Base-by-base conservation (phyloP, 2,888 invertebrate species). In the Cheilosia soror region DNA sequence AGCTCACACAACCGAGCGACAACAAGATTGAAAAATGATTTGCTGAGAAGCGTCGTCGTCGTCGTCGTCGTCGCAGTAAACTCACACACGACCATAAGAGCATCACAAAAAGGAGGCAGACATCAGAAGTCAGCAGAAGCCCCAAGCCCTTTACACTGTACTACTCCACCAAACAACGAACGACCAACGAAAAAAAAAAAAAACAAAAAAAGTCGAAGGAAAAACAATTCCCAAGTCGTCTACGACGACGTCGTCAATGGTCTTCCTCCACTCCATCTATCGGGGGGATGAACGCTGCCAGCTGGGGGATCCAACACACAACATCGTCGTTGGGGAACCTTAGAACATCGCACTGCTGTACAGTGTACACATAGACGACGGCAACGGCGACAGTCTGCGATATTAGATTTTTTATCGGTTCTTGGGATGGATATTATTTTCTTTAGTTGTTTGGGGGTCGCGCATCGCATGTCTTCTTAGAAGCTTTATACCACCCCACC, bases 11-110 rank as follows among this genome's bases (percentile, higher is more conserved):
- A 75, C 84, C 68, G 60, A 57, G 62, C 68, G 53, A 73, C 72
- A 73, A 68, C 72, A 86, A 86, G 73, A 86, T 86, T 86, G 85
- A 81, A 86, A 81, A 86, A 86, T 86, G 85, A 86, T 86, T 86
- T 86, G 72, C 57, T 58, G 73, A 75, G 83, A 69, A 79, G 73
- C 73, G 68, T 49, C 78, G 82, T 51, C 73, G 76, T 37, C 62
- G 31, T 75, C 49, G 65, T 65, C 29, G 71, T 57, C 37, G 60
- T 51, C 55, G 66, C 49, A 73, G 78, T 79, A 84, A 84, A 66
- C 84, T 71, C 80, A 76, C 71, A 85, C 84, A 85, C 80, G 80
- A 44, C 71, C 76, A 85, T 60, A 40, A 68, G 51, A 85, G 80
- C 84, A 85, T 69, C 79, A 37, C 37, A 84, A 51, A 49, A 51